These are phyloP conservation scores for Chloroclysta siterata DNA, from an alignment of 2,888 invertebrate species.

Conservation along the genomic window DNA sequence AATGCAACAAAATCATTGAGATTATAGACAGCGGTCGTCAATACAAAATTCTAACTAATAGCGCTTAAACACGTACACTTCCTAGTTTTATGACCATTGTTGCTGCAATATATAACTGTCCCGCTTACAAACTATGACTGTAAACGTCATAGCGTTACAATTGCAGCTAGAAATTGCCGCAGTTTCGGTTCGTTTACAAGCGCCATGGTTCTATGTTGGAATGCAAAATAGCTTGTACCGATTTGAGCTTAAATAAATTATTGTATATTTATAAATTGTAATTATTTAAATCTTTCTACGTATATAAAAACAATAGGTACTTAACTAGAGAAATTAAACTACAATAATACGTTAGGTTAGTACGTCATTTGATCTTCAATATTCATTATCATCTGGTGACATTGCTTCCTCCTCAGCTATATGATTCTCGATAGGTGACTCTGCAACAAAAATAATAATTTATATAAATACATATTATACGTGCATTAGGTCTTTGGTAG, in stretches of 20 bases:
- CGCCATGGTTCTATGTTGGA: background rate
- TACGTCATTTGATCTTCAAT: background rate
- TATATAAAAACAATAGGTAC: no score
- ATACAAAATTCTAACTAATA: background rate
- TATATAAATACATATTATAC: no score
- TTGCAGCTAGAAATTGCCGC: no score
- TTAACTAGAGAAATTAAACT: background rate
- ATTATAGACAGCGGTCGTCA: constrained; percentile 7
- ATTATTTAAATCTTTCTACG: background rate
- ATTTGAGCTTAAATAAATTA: background rate
- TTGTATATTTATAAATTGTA: background rate
- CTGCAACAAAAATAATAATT: constrained; percentile 17
- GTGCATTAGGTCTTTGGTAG: no score
- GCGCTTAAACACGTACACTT: no score
- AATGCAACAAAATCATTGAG: background rate
- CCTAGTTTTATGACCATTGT: no score
- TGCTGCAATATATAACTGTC: no score
- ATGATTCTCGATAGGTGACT: constrained; percentile 12
- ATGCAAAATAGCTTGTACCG: background rate
- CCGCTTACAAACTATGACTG: no score
- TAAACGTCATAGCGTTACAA: no score
- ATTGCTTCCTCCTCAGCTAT: constrained; percentile 12
- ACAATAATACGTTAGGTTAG: background rate
- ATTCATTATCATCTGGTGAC: constrained; percentile 11
- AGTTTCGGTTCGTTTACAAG: no score